These are phyloP conservation scores for Trididemnum miniatum DNA, from an alignment of 23 tunicate genomes.

Conservation along the genomic window DNA sequence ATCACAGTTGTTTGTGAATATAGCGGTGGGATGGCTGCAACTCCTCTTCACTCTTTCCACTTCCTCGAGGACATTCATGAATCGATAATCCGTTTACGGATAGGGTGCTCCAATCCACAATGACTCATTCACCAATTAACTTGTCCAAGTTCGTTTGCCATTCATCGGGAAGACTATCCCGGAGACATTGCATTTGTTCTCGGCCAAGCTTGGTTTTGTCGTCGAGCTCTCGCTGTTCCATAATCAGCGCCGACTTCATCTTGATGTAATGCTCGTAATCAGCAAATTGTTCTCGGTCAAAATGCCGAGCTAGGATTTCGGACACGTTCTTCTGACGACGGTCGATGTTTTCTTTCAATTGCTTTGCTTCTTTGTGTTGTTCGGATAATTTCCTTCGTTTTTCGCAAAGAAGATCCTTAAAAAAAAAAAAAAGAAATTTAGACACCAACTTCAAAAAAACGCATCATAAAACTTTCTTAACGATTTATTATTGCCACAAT, in stretches of 20 bases:
- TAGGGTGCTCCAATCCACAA: not conserved
- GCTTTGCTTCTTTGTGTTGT: conserved; percentile 84
- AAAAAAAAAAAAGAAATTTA: conserved; percentile 1
- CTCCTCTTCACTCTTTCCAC: not conserved
- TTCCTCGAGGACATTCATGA: not conserved
- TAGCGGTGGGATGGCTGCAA: not conserved
- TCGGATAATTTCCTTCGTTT: conserved; percentile 53
- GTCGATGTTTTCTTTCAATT: conserved; percentile 74
- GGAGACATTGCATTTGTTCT: conserved; percentile 77
- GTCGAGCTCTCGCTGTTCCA: conserved; percentile 78
- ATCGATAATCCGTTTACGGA: not conserved
- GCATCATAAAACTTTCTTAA: too few species aligned
- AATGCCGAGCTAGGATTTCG: conserved; percentile 54
- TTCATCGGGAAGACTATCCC: conserved; percentile 76
- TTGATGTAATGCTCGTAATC: conserved; percentile 92
- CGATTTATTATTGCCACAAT: not conserved
- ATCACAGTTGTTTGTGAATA: not conserved
- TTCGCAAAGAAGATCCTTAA: conserved; percentile 56
- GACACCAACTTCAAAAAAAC: not conserved
- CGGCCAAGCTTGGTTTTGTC: conserved; percentile 81
- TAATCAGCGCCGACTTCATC: conserved; percentile 84
- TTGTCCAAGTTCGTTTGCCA: conserved; percentile 51
- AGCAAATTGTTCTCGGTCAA: conserved; percentile 77
- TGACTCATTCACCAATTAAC: conserved; percentile 40
- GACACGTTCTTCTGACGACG: conserved; percentile 64